Base-by-base conservation (phyloP, 2,888 invertebrate genomes). In the Leptopilina drosophilae region DNA sequence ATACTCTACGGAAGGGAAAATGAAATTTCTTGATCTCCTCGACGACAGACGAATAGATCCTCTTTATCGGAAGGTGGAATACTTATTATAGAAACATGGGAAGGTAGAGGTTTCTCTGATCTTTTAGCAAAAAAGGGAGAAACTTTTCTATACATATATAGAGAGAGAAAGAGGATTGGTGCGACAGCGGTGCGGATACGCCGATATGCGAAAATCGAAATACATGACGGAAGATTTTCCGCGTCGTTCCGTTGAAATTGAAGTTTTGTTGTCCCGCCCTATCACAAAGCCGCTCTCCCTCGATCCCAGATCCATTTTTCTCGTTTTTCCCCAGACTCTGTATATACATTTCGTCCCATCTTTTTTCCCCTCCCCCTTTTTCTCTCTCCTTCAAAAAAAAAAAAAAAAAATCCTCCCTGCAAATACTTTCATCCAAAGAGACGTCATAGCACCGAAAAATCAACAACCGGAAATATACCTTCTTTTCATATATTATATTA, bases 181-280 rank as follows among this genome's bases (percentile, higher is more conserved):
- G 42, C 42, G 59, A 59, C 59, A 59, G 59, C 76, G 77, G 76
- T 81, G 78, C 78, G 59, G 75, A 75, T 62, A 42, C 64, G 67
- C 56, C 33, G 20, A 56, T 59, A 73, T 65, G 73, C 59, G 81
- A 64, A 65, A 76, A 73, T 73, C 56, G 64, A 49, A 75, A 59
- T 76, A 26, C 73, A 73, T 73, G 76, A 78, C 75, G 83, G 83
- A 82, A 84, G 85, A 73, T 90, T 88, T 87, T 88, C 85, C 82
- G 80, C 84, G 87, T 86, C 89, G 87, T 90, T 89, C 75, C 86
- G 82, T 84, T 82, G 87, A 88, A 89, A 89, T 91, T 89, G 90
- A 90, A 89, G 88, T 89, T 88, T 89, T 87, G 88, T 89, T 88
- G 88, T 89, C 86, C 81, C 85, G 82, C 82, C 84, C 86, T 84